Percentiles rank a stretch among this genome's conserved stretches.
Evolutionary conservation across 2,888 invertebrate species (phyloP).

Genomic region (Dynastes tityus): DNA sequence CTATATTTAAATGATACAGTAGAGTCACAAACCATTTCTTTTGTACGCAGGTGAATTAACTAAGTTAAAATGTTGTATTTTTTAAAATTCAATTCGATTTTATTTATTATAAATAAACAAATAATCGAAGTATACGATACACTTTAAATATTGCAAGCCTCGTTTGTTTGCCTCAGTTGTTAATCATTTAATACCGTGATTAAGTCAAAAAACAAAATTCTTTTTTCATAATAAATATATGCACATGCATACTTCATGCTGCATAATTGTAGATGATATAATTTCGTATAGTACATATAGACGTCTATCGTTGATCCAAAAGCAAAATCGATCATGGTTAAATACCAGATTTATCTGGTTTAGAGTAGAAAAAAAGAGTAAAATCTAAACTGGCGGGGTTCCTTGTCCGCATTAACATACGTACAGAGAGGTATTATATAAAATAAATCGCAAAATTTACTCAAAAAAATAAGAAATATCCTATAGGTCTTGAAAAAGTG

Average conservation of each 20-base stretch:
- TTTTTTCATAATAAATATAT: not conserved
- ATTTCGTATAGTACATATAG: not conserved
- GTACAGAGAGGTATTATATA: not conserved
- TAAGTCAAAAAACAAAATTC: not conserved
- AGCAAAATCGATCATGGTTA: conserved; percentile 22
- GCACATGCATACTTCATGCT: not conserved
- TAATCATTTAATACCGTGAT: too few species aligned
- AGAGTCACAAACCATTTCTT: not conserved
- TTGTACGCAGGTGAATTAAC: too few species aligned
- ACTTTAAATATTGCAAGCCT: too few species aligned
- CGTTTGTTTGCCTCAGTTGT: too few species aligned
- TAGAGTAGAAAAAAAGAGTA: conserved; percentile 35
- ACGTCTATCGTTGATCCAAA: not conserved
- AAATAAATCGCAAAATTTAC: not conserved
- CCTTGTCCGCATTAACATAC: not conserved
- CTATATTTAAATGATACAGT: conserved; percentile 6
- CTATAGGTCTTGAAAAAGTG: not conserved
- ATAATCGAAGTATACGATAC: too few species aligned
- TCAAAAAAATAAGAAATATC: not conserved
- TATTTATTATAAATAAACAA: too few species aligned
- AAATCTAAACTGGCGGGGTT: conserved; percentile 3
- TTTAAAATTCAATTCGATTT: too few species aligned
- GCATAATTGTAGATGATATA: not conserved
- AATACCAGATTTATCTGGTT: conserved; percentile 40
- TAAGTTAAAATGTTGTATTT: too few species aligned